Conservation (phyloP, 2,113 vertebrate genomes). For the Raja brachyura region DNA sequence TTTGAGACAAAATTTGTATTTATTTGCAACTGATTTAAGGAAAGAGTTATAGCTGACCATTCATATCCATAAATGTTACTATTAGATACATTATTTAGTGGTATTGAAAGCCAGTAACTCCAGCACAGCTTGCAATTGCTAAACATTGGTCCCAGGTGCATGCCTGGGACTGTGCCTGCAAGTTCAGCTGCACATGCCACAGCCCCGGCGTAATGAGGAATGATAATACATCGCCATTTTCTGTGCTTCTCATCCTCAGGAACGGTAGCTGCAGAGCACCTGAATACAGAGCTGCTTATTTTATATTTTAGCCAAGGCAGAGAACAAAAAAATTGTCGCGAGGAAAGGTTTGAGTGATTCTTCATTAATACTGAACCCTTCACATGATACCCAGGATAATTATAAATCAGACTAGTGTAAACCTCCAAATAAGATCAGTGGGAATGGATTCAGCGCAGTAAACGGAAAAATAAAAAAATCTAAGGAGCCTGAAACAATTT, state of each 20-base stretch:
- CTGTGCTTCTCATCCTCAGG: background rate
- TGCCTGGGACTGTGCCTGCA: background rate
- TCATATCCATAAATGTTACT: conserved; percentile 9
- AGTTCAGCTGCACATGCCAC: conserved; percentile 11
- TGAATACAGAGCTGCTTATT: background rate
- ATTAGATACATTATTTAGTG: background rate
- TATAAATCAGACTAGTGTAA: background rate
- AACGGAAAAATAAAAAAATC: background rate
- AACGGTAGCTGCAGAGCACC: background rate
- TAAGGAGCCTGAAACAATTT: conserved; percentile 30
- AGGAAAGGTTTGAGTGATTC: background rate
- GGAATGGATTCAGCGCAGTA: background rate
- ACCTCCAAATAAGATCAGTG: background rate
- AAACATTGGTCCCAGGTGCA: conserved; percentile 35
- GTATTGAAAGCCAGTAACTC: conserved; percentile 1
- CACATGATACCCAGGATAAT: background rate
- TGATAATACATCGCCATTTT: conserved; percentile 23
- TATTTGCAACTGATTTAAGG: conserved; percentile 1
- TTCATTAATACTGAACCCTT: background rate
- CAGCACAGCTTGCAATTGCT: conserved; percentile 33
- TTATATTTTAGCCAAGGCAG: background rate
- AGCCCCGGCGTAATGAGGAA: background rate
- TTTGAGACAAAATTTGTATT: background rate
- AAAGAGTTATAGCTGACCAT: background rate
- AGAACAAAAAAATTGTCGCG: background rate